Percentiles rank a stretch among this genome's conserved stretches.
Conservation (phyloP, 2,888 invertebrate species). For the Sphaeridia pumilis region DNA sequence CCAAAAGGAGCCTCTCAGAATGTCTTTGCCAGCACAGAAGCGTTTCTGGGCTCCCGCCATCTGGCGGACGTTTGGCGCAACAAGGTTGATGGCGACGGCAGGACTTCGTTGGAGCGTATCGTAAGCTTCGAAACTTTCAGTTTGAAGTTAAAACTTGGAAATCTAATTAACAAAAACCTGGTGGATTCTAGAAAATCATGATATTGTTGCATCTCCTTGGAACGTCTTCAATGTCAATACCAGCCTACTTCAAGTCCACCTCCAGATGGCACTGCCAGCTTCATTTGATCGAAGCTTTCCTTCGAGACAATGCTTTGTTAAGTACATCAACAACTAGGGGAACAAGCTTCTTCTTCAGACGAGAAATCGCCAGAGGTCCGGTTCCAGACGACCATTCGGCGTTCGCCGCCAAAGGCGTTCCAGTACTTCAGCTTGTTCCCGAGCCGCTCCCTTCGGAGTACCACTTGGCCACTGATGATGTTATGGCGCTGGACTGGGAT, state of each 20-base stretch:
- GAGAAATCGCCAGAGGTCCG: slow-evolving; percentile 48
- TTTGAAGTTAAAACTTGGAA: no score
- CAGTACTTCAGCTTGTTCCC: slow-evolving; percentile 82
- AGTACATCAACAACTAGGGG: slow-evolving; percentile 13
- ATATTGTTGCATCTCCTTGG: no score
- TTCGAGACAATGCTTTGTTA: slow-evolving; percentile 42
- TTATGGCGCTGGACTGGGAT: slow-evolving; percentile 58
- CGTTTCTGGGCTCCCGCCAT: slow-evolving; percentile 87
- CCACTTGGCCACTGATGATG: slow-evolving; percentile 75
- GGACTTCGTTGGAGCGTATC: no score
- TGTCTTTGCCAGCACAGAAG: slow-evolving; percentile 75
- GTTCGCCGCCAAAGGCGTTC: slow-evolving; percentile 55
- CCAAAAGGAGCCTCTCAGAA: no score
- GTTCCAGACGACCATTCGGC: slow-evolving; percentile 92
- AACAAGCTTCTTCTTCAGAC: slow-evolving; percentile 53
- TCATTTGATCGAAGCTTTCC: slow-evolving; percentile 54
- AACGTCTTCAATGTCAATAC: no score
- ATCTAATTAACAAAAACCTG: no score
- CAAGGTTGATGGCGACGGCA: slow-evolving; percentile 39
- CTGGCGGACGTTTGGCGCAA: slow-evolving; percentile 65
- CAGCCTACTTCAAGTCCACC: slow-evolving; percentile 62
- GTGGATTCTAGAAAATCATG: no score
- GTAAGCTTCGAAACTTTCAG: no score
- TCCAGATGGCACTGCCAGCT: slow-evolving; percentile 61
- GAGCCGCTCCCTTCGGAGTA: slow-evolving; percentile 80